These are phyloP conservation scores for Noctuana brunneofusca DNA, from an alignment of 2,888 invertebrate species.

Conservation along the genomic window DNA sequence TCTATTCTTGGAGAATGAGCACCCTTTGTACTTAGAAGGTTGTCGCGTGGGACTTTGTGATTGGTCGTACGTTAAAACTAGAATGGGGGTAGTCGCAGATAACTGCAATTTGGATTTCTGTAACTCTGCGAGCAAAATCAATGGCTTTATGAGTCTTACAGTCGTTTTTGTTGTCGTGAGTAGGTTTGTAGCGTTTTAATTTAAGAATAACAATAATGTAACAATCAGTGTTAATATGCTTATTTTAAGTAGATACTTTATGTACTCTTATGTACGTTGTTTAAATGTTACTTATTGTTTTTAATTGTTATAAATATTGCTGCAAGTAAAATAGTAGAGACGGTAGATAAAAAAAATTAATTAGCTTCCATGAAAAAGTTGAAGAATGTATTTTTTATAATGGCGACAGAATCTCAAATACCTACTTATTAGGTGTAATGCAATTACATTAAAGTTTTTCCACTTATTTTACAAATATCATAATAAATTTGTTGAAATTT, in stretches of 20 bases:
- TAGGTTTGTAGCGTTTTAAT: slow-evolving; percentile 10
- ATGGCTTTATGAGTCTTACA: slow-evolving; percentile 36
- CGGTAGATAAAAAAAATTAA: neutral
- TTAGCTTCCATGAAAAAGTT: neutral
- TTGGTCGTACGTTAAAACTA: slow-evolving; percentile 86
- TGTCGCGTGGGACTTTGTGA: slow-evolving; percentile 91
- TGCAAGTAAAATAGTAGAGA: neutral
- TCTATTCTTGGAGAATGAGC: slow-evolving; percentile 89
- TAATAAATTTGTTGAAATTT: too few relatives aligned
- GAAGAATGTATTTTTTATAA: too few relatives aligned
- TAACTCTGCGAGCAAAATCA: slow-evolving; percentile 53
- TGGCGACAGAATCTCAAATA: too few relatives aligned
- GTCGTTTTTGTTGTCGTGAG: slow-evolving; percentile 37
- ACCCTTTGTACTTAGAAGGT: slow-evolving; percentile 85
- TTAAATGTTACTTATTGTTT: neutral
- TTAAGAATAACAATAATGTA: neutral
- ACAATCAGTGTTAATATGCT: neutral
- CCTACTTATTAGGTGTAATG: too few relatives aligned
- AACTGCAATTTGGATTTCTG: slow-evolving; percentile 84
- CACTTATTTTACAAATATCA: too few relatives aligned
- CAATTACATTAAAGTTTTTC: too few relatives aligned
- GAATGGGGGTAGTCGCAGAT: slow-evolving; percentile 78
- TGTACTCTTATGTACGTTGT: neutral
- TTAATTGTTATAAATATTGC: slow-evolving; percentile 1
- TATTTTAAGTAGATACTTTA: neutral